Base-by-base conservation (phyloP, 2,113 vertebrate genomes). In the Caranx ignobilis region DNA sequence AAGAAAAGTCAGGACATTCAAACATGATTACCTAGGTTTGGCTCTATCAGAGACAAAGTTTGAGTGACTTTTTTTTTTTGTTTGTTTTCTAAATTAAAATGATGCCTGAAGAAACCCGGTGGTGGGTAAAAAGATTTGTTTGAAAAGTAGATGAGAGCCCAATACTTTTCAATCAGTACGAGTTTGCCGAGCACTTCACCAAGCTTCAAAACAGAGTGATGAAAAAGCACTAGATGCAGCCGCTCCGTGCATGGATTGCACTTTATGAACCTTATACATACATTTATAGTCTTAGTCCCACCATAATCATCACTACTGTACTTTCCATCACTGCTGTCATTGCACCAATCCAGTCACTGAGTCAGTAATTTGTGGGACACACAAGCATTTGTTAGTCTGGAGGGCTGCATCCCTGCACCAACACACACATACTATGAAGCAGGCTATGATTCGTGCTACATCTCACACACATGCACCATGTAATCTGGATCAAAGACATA, bases 1-100 rank as follows among this genome's bases (percentile, higher is more conserved):
- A 92, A 93, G 77, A 86, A 86, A 87, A 87, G 83, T 88, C 85
- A 31, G 84, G 78, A 90, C 92, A 91, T 89, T 94, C 89, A 91
- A 82, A 82, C 47, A 45, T 83, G 88, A 93, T 92, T 92, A 91
- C 54, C 79, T 34, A 26, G 54, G 63, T 81, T 70, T 63, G 73
- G 61, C 62, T 75, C 26, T 15, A 48, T 45, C 11, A 10, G 48
- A 59, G 47, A 74, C 69, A 72, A 86, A 91, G 65, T 91, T 91
- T 79, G 50, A 79, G 52, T 19, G 35, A 69, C 73, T 75, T 79
- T 85, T 66, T 73, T 73, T 65, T 61, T 68, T 81, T 70, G 88
- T 88, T 89, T 92, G 61, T 83, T 89, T 74, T n/a, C 75, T 64
- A 37, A 12, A 65, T 83, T 75, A 70, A 59, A 77, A 63, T 31